Evolutionary conservation across 1,140 invertebrate genomes (phyloP).

Genomic region (Chironomus striatipennis): DNA sequence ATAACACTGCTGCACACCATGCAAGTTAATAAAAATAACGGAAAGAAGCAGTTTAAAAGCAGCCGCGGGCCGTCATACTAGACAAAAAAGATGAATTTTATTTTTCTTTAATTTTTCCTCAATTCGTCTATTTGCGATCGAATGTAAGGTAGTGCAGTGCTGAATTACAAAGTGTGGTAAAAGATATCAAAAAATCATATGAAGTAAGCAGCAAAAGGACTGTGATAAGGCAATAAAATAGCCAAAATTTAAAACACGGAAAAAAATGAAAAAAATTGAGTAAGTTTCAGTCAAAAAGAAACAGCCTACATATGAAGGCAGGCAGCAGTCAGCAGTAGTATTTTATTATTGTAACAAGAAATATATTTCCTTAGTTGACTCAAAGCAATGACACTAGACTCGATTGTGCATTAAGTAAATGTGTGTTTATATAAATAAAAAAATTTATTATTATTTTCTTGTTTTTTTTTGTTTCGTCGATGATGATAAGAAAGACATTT

Average conservation of each 20-base stretch:
- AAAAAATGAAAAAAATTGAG: slow-evolving; percentile 10
- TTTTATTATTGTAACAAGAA: neutral
- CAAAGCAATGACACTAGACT: neutral
- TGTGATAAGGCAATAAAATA: slow-evolving; percentile 9
- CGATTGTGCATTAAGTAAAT: neutral
- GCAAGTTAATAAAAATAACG: no score
- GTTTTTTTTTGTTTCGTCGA: neutral
- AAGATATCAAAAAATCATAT: neutral
- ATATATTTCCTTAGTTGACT: neutral
- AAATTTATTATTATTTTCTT: neutral
- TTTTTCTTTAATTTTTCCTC: no score
- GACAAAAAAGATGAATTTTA: no score
- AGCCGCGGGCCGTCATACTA: no score
- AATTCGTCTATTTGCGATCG: no score
- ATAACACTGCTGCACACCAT: no score
- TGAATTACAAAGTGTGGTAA: neutral
- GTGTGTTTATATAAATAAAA: neutral
- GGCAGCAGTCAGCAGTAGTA: neutral
- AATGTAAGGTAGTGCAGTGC: neutral
- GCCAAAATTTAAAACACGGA: neutral
- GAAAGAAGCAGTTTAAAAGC: no score
- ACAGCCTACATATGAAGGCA: neutral
- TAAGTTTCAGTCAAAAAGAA: neutral
- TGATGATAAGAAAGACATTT: neutral
- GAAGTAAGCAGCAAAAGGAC: slow-evolving; percentile 5